Evolutionary conservation across 1,140 invertebrate species (phyloP), one percentile per base, ranked within the genome.

Genomic region (Pogonus chalceus): DNA sequence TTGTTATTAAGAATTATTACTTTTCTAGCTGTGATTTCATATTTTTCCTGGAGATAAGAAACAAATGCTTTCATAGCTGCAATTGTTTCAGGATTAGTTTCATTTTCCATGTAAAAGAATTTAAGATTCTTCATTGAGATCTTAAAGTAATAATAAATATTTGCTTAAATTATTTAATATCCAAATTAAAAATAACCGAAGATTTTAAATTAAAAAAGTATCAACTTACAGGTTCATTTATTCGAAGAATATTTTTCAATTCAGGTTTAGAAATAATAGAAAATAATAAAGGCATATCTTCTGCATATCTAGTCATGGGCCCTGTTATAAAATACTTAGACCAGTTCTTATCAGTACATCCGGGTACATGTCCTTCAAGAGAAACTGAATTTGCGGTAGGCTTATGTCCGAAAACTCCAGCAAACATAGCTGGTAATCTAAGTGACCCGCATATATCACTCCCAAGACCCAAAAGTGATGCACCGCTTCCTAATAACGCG

Each of bases 391-490:
- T 81, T 18, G 83, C 79, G 1, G 82, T 79, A 1, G 86, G 83
- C 66, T 88, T 90, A 61, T 94, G 84, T 14, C 90, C 89, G 68
- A 86, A 92, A 43, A 94, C 77, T 14, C 92, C 92, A 64, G 83
- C 88, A 64, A 89, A 92, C 76, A 87, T 82, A 3, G 89, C 84
- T 0, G 92, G 92, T 57, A 94, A 75, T 43, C 92, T 73, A 18
- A 88, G 79, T 0, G 88, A 91, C 1, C 92, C 92, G 0, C 82
- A 88, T 48, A 92, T 83, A 65, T 95, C 92, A 2, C 87, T 88
- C 10, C 84, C 88, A 2, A 95, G 66, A 3, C 90, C 88, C 21
- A 92, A 72, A 0, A 91, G 63, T 0, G 90, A 91, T 3, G 82
- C 88, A 4, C 79, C 88, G 43, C 82, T 72, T 2, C 81, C 80